Conservation (phyloP, 2,888 invertebrate genomes). For the Octodonta nipae region DNA sequence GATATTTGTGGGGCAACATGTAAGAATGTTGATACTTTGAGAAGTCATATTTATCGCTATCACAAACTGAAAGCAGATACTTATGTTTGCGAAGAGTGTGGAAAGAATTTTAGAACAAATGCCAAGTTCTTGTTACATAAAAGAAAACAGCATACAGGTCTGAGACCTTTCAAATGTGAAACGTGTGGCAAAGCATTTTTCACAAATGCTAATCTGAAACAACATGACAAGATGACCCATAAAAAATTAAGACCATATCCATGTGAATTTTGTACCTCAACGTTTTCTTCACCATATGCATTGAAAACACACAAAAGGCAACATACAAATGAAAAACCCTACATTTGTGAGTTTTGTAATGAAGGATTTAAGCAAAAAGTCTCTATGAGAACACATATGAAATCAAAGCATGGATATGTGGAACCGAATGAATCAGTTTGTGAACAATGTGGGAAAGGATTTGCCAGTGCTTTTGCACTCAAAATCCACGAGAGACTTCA, state of each 20-base stretch:
- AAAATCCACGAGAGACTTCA: slow-evolving; percentile 21
- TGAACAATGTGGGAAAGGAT: slow-evolving; percentile 21
- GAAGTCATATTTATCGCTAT: slow-evolving; percentile 26
- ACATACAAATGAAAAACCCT: slow-evolving; percentile 23
- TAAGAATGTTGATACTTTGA: slow-evolving; percentile 26
- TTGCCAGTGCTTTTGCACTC: slow-evolving; percentile 20
- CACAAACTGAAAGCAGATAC: slow-evolving; percentile 22
- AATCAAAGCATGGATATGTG: slow-evolving; percentile 22
- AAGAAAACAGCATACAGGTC: slow-evolving; percentile 24
- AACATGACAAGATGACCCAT: slow-evolving; percentile 20
- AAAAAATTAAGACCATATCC: slow-evolving; percentile 15
- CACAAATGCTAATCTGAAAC: slow-evolving; percentile 17
- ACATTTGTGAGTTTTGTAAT: slow-evolving; percentile 18
- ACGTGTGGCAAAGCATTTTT: slow-evolving; percentile 21
- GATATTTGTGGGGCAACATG: slow-evolving; percentile 25
- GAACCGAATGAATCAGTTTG: slow-evolving; percentile 20
- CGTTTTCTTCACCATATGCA: slow-evolving; percentile 20
- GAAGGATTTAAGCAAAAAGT: slow-evolving; percentile 24
- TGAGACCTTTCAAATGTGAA: slow-evolving; percentile 21
- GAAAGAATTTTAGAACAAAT: slow-evolving; percentile 21
- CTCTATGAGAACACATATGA: slow-evolving; percentile 23
- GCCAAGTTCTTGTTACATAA: slow-evolving; percentile 24
- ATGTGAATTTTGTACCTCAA: slow-evolving; percentile 20
- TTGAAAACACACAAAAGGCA: slow-evolving; percentile 21
- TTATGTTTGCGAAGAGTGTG: slow-evolving; percentile 26